Conservation (phyloP, 2,113 vertebrate genomes). For the Petrocephalus microphthalmus region DNA sequence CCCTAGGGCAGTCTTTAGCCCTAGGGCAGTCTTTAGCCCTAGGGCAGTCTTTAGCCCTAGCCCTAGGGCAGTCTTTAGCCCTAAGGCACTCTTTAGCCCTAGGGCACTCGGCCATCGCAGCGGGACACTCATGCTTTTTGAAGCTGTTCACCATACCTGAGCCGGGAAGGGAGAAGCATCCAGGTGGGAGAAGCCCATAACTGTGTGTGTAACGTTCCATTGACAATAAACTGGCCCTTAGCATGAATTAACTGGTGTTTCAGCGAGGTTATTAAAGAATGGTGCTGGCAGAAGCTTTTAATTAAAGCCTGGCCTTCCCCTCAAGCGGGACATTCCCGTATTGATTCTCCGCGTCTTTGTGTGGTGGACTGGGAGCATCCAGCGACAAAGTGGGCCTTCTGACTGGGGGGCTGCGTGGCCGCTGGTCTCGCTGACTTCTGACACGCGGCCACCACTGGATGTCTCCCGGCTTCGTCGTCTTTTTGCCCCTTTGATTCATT, state of each 20-base stretch:
- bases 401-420: background rate
- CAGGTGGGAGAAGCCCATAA: background rate
- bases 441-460: background rate
- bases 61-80: too few relatives aligned
- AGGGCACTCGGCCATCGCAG: background rate
- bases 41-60: too few relatives aligned
- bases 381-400: constrained; percentile 25
- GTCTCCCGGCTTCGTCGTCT: background rate
- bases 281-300: background rate
- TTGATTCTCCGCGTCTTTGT: background rate
- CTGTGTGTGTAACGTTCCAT: background rate
- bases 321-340: background rate
- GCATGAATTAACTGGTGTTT: background rate
- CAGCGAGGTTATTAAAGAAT: background rate
- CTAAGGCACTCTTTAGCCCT: too few relatives aligned
- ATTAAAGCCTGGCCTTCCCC: background rate
- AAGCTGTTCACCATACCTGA: background rate
- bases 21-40: too few relatives aligned
- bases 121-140: background rate
- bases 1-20: too few relatives aligned
- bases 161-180: background rate
- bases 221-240: background rate
- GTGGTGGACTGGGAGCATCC: constrained; percentile 7
- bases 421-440: background rate
- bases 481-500: background rate